Conservation (phyloP, 2,888 invertebrate genomes). For the Epistrophella euchroma region DNA sequence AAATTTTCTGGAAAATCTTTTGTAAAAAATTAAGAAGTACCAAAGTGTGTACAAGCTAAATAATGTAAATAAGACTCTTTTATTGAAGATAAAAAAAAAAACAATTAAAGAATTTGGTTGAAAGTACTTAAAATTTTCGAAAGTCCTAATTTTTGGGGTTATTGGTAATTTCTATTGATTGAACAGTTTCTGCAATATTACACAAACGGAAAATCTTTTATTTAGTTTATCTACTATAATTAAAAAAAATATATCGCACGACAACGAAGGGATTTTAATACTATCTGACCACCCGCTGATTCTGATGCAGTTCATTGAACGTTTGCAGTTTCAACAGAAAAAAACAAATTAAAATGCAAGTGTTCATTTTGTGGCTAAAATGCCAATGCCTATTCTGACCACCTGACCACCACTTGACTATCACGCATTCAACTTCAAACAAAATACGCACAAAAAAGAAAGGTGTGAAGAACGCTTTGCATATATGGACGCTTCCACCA, state of each 20-base stretch:
- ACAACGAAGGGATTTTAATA: background rate
- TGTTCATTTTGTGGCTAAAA: conserved; percentile 41
- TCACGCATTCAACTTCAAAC: conserved; percentile 31
- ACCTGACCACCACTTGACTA: conserved; percentile 47
- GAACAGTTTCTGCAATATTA: too few species aligned
- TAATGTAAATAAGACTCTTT: too few species aligned
- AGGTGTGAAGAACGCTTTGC: conserved; percentile 57
- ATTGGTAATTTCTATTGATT: too few species aligned
- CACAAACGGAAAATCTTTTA: too few species aligned
- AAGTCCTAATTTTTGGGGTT: too few species aligned
- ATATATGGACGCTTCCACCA: conserved; percentile 15
- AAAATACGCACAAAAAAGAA: background rate
- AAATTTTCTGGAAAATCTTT: too few species aligned
- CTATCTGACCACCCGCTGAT: conserved; percentile 44
- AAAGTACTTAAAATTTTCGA: too few species aligned
- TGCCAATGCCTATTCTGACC: conserved; percentile 24
- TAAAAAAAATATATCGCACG: background rate
- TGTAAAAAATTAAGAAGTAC: too few species aligned
- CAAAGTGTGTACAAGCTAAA: too few species aligned
- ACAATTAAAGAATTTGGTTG: too few species aligned
- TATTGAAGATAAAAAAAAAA: too few species aligned
- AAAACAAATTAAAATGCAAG: conserved; percentile 60
- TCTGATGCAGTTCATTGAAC: conserved; percentile 48
- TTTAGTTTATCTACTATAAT: too few species aligned
- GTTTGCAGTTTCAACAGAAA: conserved; percentile 46